Base-by-base conservation (phyloP, 2,797 vertebrate genomes). In the Chaetodon trifasciatus region DNA sequence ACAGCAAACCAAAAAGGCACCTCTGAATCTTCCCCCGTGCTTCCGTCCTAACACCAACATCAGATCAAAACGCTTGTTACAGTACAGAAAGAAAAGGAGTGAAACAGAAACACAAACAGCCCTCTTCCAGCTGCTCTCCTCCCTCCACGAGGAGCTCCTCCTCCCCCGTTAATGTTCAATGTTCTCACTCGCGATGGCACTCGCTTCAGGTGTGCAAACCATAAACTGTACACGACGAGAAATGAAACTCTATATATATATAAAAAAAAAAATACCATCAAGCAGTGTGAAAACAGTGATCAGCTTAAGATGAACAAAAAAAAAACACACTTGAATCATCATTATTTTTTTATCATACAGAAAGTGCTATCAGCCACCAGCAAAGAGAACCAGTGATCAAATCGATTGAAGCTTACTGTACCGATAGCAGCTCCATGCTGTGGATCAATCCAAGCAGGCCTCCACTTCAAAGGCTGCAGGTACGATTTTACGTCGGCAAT, bases 1-100 rank as follows among this genome's bases (percentile, higher is more conserved):
- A 80, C 83, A 87, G 53, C 75, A 58, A 90, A 93, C 82, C 74
- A 85, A 94, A 86, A 95, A 95, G 93, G 94, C 93, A 94, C 94
- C 90, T 92, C 87, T 90, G 88, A 91, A 85, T 86, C 83, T 79
- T 79, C 76, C 86, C 69, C 6, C 50, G 77, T 61, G 65, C 79
- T 70, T 82, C 77, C 69, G 79, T 47, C 37, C 70, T 71, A 76
- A 70, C 12, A 69, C 57, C 71, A 67, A 75, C 73, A 21, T 74
- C 67, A 69, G 56, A 85, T 74, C 81, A 37, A 57, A 78, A 79
- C 77, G 46, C 47, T n/a, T 23, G 58, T 70, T 76, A 84, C 53
- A 78, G 73, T 55, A 86, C 82, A 85, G 68, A 81, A 74, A 78
- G 73, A 82, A 63, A 82, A 76, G 73, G 57, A 81, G 56, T 70